phyloP scores from a whole-genome alignment of 2,113 vertebrate genomes.

The Amazona guildingii region DNA sequence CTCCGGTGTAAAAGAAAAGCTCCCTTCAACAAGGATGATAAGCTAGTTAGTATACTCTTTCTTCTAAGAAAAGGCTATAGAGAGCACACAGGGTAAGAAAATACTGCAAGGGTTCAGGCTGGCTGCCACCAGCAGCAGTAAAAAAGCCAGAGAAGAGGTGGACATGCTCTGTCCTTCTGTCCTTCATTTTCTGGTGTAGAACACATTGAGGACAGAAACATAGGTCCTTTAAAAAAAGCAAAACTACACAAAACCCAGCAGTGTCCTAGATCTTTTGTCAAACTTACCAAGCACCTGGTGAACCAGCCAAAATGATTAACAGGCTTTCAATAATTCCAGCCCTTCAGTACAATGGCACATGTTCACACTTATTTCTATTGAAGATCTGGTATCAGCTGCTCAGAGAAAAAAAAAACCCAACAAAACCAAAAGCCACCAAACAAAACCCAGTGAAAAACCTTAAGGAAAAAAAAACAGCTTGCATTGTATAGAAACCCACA shows the following conservation, averaged over 20 bases:
- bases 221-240: background rate
- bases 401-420: background rate
- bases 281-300: background rate
- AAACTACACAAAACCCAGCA: background rate
- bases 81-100: slow-evolving; percentile 1
- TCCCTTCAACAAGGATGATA: background rate
- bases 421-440: background rate
- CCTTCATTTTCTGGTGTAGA: background rate
- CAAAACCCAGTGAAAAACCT: background rate
- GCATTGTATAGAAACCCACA: background rate
- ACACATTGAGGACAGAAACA: background rate
- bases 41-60: background rate
- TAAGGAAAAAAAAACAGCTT: background rate
- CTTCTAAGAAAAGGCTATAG: background rate
- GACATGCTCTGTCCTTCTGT: background rate
- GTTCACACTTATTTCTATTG: background rate
- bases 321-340: background rate
- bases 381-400: background rate
- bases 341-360: background rate
- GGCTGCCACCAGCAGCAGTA: background rate
- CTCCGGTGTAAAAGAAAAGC: background rate
- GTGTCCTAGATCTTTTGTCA: background rate
- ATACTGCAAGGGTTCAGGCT: background rate
- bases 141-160: background rate
- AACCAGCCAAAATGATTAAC: background rate